Evolutionary conservation across 2,797 vertebrate genomes (phyloP).

Genomic region (Petrocephalus sullivani): DNA sequence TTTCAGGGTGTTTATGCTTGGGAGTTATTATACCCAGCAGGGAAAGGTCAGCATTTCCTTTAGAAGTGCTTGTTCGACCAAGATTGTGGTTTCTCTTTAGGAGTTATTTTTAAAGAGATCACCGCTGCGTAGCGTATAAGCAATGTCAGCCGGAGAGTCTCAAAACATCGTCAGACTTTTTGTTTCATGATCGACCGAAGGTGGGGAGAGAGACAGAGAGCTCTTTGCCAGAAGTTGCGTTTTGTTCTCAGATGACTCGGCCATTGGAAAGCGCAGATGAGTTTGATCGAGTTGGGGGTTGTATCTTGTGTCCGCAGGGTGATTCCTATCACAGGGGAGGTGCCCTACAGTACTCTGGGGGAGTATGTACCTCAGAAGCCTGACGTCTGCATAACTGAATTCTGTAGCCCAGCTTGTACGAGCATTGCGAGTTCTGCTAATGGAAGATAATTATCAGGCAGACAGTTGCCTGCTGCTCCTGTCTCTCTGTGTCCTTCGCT

Average conservation of each 20-base stretch:
- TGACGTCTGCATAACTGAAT: neutral
- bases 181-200: neutral
- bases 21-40: neutral
- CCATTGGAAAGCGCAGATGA: slow-evolving; percentile 7
- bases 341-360: neutral
- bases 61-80: neutral
- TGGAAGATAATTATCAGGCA: neutral
- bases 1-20: neutral
- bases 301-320: neutral
- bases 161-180: neutral
- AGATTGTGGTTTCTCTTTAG: neutral
- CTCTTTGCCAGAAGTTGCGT: neutral
- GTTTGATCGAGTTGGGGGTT: neutral
- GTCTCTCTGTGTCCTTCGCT: neutral
- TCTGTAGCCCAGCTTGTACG: neutral
- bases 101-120: neutral
- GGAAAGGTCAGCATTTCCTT: neutral
- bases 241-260: neutral
- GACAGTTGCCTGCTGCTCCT: neutral
- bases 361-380: neutral
- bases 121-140: neutral
- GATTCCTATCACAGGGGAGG: neutral
- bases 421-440: neutral
- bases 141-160: neutral
- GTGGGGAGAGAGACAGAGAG: neutral